Evolutionary conservation across 2,113 vertebrate genomes (phyloP).

Genomic region (Anhinga rufa): DNA sequence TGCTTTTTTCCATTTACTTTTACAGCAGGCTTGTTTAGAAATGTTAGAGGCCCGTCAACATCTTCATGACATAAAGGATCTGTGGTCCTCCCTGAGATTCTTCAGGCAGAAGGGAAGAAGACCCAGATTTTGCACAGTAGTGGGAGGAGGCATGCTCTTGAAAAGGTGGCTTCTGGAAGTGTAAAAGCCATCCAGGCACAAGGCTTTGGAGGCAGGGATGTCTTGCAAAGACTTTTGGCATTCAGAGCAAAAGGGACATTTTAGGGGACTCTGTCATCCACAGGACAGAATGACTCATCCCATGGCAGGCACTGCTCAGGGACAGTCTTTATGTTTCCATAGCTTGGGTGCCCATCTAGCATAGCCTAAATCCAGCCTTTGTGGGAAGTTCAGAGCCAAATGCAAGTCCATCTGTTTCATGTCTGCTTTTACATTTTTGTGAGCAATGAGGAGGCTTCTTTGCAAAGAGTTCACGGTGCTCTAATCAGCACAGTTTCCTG

Average conservation of each 20-base stretch:
- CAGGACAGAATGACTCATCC: not conserved
- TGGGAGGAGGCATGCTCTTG: not conserved
- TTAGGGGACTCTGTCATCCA: not conserved
- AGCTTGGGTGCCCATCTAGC: fast-evolving
- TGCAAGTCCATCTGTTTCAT: not conserved
- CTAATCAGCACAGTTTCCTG: not conserved
- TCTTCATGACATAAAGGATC: not conserved
- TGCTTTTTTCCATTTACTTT: not conserved
- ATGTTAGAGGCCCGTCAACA: not conserved
- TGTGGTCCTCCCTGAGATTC: not conserved
- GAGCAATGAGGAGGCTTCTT: not conserved
- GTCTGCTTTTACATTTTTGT: not conserved
- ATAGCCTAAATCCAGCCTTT: not conserved
- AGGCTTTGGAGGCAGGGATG: not conserved
- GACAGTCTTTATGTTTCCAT: not conserved
- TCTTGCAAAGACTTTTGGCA: not conserved
- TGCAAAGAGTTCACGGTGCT: not conserved
- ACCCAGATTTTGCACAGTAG: not conserved
- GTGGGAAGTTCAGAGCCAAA: not conserved
- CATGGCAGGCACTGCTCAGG: not conserved
- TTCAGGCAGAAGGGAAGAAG: not conserved
- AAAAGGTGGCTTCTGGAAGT: not conserved
- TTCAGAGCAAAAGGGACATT: not conserved
- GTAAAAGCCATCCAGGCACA: not conserved
- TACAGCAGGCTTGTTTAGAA: not conserved